phyloP scores from a whole-genome alignment of 2,113 vertebrate genomes.

The Genyomyrus donnyi region DNA sequence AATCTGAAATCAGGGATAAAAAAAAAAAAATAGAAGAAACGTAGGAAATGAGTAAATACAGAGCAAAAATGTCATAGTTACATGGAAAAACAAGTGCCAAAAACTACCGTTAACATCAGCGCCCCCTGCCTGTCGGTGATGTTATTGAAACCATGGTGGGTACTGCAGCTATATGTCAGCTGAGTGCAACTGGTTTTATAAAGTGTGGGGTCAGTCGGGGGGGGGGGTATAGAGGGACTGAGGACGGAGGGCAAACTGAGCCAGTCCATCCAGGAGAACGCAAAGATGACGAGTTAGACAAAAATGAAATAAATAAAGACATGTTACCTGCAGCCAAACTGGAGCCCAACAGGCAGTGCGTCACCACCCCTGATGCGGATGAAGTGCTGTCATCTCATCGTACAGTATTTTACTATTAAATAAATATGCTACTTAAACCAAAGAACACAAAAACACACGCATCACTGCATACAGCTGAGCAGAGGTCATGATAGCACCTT shows the following conservation, averaged over 20 bases:
- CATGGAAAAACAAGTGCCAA: background rate
- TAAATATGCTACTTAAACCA: background rate
- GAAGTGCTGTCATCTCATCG: constrained; percentile 28
- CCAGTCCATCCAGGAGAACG: background rate
- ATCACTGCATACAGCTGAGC: constrained; percentile 48
- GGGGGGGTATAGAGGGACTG: background rate
- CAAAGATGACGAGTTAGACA: background rate
- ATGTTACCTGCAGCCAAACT: constrained; percentile 37
- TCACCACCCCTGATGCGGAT: constrained; percentile 31
- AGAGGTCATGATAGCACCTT: constrained; percentile 66
- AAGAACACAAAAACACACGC: constrained; percentile 30
- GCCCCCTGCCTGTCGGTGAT: background rate
- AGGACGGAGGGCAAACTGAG: background rate
- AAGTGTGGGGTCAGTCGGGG: background rate
- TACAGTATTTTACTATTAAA: constrained; percentile 31
- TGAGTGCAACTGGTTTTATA: constrained; percentile 12
- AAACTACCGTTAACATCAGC: background rate
- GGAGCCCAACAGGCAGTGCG: constrained; percentile 50
- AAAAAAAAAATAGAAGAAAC: background rate
- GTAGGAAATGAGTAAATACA: background rate
- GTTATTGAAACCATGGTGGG: background rate
- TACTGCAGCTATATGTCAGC: background rate
- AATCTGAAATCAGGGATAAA: background rate
- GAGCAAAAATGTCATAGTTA: background rate
- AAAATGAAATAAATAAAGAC: background rate